A percentile compares a stretch with the other conserved stretches of the same genome.
phyloP scores from a whole-genome alignment of 2,113 vertebrate genomes.

The Seriola rivoliana region DNA sequence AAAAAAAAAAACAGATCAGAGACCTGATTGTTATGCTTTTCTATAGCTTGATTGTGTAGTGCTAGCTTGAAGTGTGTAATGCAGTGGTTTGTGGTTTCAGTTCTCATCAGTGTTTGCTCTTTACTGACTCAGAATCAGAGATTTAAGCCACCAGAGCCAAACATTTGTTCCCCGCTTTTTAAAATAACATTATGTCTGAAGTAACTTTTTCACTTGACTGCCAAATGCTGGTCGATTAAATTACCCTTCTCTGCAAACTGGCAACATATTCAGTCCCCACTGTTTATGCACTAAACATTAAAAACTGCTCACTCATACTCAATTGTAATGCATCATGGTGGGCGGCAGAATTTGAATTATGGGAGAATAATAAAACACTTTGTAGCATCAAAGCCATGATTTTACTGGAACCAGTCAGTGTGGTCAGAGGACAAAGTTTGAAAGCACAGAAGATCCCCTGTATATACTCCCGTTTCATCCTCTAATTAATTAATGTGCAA shows the following conservation, averaged over 20 bases:
- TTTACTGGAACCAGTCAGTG: neutral
- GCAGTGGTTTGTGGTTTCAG: no score
- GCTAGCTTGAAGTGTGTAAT: neutral
- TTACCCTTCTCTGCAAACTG: neutral
- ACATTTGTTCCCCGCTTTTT: neutral
- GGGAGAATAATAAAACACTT: neutral
- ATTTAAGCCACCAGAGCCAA: neutral
- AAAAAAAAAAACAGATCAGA: constrained; percentile 18
- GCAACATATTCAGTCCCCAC: neutral
- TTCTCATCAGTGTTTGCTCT: no score
- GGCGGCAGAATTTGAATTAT: neutral
- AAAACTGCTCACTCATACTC: neutral
- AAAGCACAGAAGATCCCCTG: neutral
- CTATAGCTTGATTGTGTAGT: neutral
- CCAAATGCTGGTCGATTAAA: neutral
- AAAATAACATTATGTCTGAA: neutral
- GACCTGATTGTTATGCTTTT: neutral
- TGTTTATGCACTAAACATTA: neutral
- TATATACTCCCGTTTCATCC: neutral
- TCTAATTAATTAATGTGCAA: neutral
- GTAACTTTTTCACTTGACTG: neutral
- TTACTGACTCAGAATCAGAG: neutral
- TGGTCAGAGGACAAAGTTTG: neutral
- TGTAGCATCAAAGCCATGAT: neutral
- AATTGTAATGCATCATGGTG: neutral